Percentiles rank a stretch among this genome's conserved stretches.
Conservation (phyloP, 2,797 vertebrate genomes). For the Lacerta agilis region DNA sequence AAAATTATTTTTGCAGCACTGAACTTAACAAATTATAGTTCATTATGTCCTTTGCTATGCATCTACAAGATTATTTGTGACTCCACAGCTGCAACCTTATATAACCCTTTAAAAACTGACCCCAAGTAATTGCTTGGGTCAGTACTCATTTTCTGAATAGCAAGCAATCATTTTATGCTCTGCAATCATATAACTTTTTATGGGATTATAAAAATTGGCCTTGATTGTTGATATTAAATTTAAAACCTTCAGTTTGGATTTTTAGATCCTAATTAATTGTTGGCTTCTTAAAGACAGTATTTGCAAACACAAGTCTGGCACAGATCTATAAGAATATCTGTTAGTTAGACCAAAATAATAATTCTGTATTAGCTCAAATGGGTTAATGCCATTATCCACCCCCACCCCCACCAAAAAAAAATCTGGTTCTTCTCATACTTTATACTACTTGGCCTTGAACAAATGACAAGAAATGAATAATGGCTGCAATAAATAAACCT, state of each 20-base stretch:
- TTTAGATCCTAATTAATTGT: conserved; percentile 5
- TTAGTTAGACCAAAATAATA: conserved; percentile 46
- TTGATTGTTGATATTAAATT: conserved; percentile 1
- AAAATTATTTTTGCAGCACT: background rate
- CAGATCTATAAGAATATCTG: conserved; percentile 51
- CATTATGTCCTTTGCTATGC: background rate
- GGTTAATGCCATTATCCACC: background rate
- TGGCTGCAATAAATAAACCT: conserved; percentile 56
- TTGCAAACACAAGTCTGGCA: conserved; percentile 55
- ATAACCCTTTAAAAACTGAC: conserved; percentile 18
- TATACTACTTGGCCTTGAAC: conserved; percentile 64
- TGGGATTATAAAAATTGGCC: background rate
- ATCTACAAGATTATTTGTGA: background rate
- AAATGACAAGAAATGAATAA: conserved; percentile 57
- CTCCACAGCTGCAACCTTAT: conserved; percentile 12
- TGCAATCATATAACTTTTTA: conserved; percentile 1
- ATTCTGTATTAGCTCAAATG: background rate
- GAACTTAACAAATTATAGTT: conserved; percentile 1
- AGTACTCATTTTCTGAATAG: background rate
- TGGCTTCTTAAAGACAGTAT: conserved; percentile 5
- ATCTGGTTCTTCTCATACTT: conserved; percentile 68
- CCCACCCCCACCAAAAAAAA: conserved; percentile 2
- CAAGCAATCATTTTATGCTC: background rate
- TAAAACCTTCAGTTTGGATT: background rate
- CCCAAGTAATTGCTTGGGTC: conserved; percentile 13